These are phyloP conservation scores for Corythucha ciliata DNA, from an alignment of 2,888 invertebrate genomes.

Conservation along the genomic window DNA sequence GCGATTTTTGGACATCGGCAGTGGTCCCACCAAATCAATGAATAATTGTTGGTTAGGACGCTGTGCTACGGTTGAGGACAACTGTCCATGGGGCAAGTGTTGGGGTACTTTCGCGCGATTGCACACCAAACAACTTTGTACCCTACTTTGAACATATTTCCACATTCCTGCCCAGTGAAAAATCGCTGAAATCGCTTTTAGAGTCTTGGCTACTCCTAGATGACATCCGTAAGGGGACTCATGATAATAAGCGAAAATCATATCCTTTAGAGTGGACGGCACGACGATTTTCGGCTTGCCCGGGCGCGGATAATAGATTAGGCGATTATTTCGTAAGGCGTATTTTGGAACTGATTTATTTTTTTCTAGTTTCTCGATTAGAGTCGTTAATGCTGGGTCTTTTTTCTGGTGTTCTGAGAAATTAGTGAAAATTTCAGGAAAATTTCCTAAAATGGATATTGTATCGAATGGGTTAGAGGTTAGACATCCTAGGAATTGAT, in stretches of 20 bases:
- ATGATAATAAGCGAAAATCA: constrained; percentile 12
- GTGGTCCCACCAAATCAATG: background rate
- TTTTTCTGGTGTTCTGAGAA: background rate
- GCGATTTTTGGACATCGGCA: background rate
- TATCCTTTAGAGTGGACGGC: background rate
- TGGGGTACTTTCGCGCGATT: background rate
- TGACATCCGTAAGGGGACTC: background rate
- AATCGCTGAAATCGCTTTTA: background rate
- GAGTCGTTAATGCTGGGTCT: background rate
- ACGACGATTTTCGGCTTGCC: constrained; percentile 10
- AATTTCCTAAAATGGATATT: no score
- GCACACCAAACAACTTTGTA: background rate
- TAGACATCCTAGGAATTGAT: no score
- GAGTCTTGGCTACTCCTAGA: background rate
- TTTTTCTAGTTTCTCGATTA: background rate
- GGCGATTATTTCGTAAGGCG: no score
- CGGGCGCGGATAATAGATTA: no score
- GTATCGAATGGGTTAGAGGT: no score
- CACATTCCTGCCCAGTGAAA: constrained; percentile 10
- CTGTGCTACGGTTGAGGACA: background rate
- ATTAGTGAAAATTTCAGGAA: constrained; percentile 9
- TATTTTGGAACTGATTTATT: background rate
- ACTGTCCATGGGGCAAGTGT: background rate
- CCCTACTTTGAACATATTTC: background rate
- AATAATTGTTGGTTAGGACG: constrained; percentile 6